A percentile compares a stretch with the other conserved stretches of the same genome.
These are phyloP conservation scores for Pandemis heparana DNA, from an alignment of 2,888 invertebrate species.

Conservation along the genomic window DNA sequence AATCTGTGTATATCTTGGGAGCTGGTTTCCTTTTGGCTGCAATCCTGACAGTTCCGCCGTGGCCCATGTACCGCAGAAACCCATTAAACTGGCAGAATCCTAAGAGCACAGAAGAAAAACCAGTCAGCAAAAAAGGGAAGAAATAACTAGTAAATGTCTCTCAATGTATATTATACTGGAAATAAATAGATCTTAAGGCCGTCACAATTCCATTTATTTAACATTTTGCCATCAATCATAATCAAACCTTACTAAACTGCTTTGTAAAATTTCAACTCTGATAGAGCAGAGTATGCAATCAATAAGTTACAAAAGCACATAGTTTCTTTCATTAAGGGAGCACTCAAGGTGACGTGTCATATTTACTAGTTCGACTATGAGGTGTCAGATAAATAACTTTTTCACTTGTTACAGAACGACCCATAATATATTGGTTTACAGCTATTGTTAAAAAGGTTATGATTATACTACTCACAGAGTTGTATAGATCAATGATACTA, in stretches of 20 bases:
- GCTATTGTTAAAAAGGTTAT: background rate
- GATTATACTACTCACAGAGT: background rate
- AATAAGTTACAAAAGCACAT: background rate
- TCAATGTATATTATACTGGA: constrained; percentile 33
- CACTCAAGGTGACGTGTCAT: constrained; percentile 1
- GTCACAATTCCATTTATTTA: constrained; percentile 16
- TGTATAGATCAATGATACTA: too few relatives aligned
- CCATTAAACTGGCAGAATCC: constrained; percentile 96
- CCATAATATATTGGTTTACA: background rate
- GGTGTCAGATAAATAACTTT: background rate
- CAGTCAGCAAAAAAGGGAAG: constrained; percentile 84
- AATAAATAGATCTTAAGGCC: constrained; percentile 48
- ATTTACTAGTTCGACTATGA: background rate
- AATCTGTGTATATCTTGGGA: constrained; percentile 96
- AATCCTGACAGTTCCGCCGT: constrained; percentile 96
- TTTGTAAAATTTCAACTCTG: background rate
- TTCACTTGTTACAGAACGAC: background rate
- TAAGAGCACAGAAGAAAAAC: constrained; percentile 74
- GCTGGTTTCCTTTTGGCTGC: constrained; percentile 96
- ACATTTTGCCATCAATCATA: constrained; percentile 25
- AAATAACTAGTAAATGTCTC: constrained; percentile 59
- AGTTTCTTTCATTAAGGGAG: background rate
- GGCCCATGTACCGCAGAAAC: constrained; percentile 97
- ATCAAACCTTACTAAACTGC: background rate
- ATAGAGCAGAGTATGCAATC: background rate